Evolutionary conservation across 2,797 vertebrate species (phyloP), one percentile per base, ranked within the genome.

Genomic region (Scarus forsteni): DNA sequence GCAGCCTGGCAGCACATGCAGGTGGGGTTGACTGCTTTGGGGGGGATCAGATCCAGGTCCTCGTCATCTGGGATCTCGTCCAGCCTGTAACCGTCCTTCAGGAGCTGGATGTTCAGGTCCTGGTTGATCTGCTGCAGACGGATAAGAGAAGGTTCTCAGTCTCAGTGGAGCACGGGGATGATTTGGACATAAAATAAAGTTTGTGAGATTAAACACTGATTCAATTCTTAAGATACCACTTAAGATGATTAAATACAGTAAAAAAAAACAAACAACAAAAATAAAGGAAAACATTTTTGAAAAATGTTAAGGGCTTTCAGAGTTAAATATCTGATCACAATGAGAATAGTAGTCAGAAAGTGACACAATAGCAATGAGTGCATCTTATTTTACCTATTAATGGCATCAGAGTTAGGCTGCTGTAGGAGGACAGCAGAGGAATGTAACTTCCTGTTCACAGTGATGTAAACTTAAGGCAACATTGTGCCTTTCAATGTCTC

Each of bases 1-100:
- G 96, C 95, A 87, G 97, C 96, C 95, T 99, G 97, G 93, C 98
- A 99, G 93, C 98, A 99, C 96, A 99, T 97, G 96, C 98, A 99
- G 79, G 97, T 99, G 79, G 97, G 95, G 93, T 98, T 99, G 84
- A 99, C 96, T 0, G 98, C 97, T 88, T 99, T 99, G 0, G 98
- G 98, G n/a, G 98, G 98, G 57, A 99, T 99, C 80, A 99, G 94
- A 92, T 99, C 98, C 70, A 99, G 95, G 94, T 99, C 98, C 82
- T 99, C 98, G 0, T 99, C 98, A 8, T 99, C 98, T 0, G 98
- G 98, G 84, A 99, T 99, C 94, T 99, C 98, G 3, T 99, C 98
- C 83, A 99, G 95, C 61, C 96, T 96, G 90, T 99, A 99, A 18
- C 98, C 98, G 1, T 99, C 98, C 88, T 99, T 99, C 85, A 99